Evolutionary conservation across 1,140 invertebrate species (phyloP), one percentile per base, ranked within the genome.

Genomic region (Temnothorax curvispinosus): DNA sequence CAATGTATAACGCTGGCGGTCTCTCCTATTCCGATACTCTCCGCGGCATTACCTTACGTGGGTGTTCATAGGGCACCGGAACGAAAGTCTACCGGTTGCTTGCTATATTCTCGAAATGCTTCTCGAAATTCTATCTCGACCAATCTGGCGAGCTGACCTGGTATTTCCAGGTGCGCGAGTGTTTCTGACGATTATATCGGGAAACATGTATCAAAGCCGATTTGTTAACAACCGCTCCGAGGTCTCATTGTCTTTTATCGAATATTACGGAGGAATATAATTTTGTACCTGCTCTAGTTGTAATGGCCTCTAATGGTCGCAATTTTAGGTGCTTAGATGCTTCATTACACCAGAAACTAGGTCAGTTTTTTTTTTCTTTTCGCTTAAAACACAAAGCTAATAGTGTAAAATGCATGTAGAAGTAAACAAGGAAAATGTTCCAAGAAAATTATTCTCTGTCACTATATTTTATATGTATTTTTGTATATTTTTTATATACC

Each of bases 71-170:
- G 89, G 86, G 89, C 86, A 81, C 65, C 90, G 86, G 82, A 86
- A 90, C 87, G 90, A 90, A 88, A 90, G 90, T 88, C 89, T 58
- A 52, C 85, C 87, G 69, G 72, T 62, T 52, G 82, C 89, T 86
- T 80, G 87, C 89, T 89, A 90, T 87, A 90, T 89, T 88, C 78
- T 87, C 89, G 72, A 90, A 90, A 90, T 81, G 78, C 85, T 76
- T 50, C 72, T 56, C 58, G 72, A 89, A 85, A 89, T 89, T 80
- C 84, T 71, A 89, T 89, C 88, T 89, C 87, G 50, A 58, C 74
- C 88, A 64, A 87, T 89, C 87, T 76, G 27, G 62, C 84, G 74
- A n/a, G 78, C 54, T 50, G 87, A 62, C 84, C 88, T 89, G 71
- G 87, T 89, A 89, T 89, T 89, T 89, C 76, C 65, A 82, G 27